Conservation (phyloP, 2,113 vertebrate species). For the Tychaedon coryphoeus region DNA sequence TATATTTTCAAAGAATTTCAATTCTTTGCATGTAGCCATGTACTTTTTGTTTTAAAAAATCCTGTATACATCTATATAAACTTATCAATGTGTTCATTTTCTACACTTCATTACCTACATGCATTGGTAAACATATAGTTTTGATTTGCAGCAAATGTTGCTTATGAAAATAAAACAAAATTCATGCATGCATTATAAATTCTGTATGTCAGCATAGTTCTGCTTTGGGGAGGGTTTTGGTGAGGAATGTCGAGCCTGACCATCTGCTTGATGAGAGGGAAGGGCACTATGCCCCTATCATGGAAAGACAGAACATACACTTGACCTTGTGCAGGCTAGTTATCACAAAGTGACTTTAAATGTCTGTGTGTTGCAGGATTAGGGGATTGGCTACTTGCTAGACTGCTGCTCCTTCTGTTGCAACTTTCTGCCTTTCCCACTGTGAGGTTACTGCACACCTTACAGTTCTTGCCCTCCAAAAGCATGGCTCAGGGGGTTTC, state of each 20-base stretch:
- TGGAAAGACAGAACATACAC: background rate
- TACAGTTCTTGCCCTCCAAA: background rate
- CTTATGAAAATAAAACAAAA: background rate
- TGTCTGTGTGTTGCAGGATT: background rate
- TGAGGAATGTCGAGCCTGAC: background rate
- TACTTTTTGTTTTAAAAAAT: background rate
- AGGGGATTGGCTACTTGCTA: background rate
- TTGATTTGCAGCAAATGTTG: background rate
- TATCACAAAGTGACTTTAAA: conserved; percentile 12
- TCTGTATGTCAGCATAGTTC: background rate
- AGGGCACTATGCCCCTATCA: background rate
- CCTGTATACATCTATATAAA: background rate
- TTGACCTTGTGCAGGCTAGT: background rate
- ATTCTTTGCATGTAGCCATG: background rate
- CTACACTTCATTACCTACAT: background rate
- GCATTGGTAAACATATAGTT: background rate
- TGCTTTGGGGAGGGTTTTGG: background rate
- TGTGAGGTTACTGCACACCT: background rate
- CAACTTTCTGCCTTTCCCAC: background rate
- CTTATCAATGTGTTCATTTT: background rate
- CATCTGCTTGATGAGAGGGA: background rate
- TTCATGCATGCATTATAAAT: background rate
- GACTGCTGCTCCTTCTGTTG: background rate
- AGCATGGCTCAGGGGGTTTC: background rate
- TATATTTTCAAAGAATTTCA: background rate